Percentiles rank a stretch among this genome's conserved stretches.
Conservation (phyloP, 2,113 vertebrate genomes). For the Triplophysa rosa region DNA sequence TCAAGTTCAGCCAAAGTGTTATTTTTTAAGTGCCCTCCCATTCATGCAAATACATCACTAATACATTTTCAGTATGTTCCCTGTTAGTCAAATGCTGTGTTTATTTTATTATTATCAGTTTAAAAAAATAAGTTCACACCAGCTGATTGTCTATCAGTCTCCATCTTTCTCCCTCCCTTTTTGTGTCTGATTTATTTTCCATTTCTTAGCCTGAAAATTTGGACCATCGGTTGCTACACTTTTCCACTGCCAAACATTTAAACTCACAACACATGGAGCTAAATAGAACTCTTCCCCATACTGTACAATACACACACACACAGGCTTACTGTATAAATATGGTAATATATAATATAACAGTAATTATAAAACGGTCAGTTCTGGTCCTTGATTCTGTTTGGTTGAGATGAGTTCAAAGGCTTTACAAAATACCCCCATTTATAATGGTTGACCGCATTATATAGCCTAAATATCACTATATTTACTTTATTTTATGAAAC, state of each 20-base stretch:
- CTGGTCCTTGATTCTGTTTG: too few species aligned
- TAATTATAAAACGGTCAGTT: too few species aligned
- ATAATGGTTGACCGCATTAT: too few species aligned
- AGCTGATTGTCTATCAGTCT: neutral
- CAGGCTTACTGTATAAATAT: neutral
- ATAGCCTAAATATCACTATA: too few species aligned
- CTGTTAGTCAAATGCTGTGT: slow-evolving; percentile 7
- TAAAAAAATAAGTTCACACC: slow-evolving; percentile 12
- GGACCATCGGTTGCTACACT: slow-evolving; percentile 51
- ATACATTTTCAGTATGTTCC: slow-evolving; percentile 27
- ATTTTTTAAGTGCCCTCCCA: neutral
- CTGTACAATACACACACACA: slow-evolving; percentile 41
- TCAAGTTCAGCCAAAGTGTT: too few species aligned
- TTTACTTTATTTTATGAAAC: too few species aligned
- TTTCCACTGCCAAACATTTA: slow-evolving; percentile 48
- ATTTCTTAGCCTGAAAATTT: slow-evolving; percentile 56
- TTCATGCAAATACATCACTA: slow-evolving; percentile 45
- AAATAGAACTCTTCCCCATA: slow-evolving; percentile 37
- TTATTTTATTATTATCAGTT: neutral
- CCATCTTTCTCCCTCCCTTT: slow-evolving; percentile 8
- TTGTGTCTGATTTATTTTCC: slow-evolving; percentile 53
- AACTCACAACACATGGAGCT: slow-evolving; percentile 52
- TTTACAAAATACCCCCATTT: too few species aligned
- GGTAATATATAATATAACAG: too few species aligned
- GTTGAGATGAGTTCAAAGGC: too few species aligned